Percentiles rank a stretch among this genome's conserved stretches.
Conservation (phyloP, 2,888 invertebrate genomes). For the Plagodis dolabraria region DNA sequence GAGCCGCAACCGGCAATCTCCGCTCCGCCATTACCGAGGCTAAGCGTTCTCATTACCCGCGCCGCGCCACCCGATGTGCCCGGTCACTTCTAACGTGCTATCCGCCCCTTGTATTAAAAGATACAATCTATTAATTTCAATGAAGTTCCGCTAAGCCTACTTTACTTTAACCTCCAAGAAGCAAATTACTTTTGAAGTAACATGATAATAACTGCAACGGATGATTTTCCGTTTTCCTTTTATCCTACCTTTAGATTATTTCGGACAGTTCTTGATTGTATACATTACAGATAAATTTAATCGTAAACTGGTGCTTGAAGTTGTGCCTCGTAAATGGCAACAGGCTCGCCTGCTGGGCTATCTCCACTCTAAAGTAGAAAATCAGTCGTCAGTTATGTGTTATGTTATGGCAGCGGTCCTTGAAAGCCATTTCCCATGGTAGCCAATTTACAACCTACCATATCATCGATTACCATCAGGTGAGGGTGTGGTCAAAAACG, state of each 20-base stretch:
- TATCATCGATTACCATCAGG: too few species aligned
- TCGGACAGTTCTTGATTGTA: not conserved
- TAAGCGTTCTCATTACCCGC: constrained; percentile 71
- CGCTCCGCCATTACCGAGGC: constrained; percentile 61
- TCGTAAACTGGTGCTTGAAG: too few species aligned
- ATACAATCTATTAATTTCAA: constrained; percentile 62
- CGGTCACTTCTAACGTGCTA: constrained; percentile 44
- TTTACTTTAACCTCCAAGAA: constrained; percentile 30
- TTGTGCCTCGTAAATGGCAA: too few species aligned
- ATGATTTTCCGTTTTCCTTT: constrained; percentile 3
- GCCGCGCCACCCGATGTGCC: constrained; percentile 54
- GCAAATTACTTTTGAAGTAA: constrained; percentile 33
- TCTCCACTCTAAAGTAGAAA: too few species aligned
- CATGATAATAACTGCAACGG: constrained; percentile 22
- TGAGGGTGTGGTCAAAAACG: too few species aligned
- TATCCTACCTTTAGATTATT: not conserved
- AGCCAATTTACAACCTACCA: too few species aligned
- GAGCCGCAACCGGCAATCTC: constrained; percentile 63
- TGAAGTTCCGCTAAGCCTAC: constrained; percentile 38
- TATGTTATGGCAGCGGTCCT: too few species aligned
- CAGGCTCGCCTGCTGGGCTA: too few species aligned
- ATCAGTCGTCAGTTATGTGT: too few species aligned
- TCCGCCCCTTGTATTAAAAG: constrained; percentile 55
- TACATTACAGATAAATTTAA: not conserved
- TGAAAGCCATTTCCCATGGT: too few species aligned